Conservation (phyloP, 1,140 invertebrate genomes). For the Thaumatotibia leucotreta region DNA sequence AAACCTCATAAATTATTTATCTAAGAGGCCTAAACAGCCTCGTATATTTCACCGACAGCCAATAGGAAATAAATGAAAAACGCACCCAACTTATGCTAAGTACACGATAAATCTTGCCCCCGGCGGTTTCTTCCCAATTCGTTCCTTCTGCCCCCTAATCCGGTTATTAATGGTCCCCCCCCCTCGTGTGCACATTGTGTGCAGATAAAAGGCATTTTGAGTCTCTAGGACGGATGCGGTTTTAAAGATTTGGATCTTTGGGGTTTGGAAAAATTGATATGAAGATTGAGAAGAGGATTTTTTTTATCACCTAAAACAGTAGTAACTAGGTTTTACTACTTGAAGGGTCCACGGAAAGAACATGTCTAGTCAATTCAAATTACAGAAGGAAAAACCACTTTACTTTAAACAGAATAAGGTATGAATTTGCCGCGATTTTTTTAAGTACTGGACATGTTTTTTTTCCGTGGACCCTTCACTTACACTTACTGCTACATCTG, state of each 20-base stretch:
- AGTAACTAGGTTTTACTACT: too few relatives aligned
- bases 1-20: not conserved
- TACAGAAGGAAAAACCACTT: too few relatives aligned
- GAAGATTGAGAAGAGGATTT: not conserved
- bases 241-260: not conserved
- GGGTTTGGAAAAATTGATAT: too few relatives aligned
- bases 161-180: constrained; percentile 68
- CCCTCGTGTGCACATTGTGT: constrained; percentile 46
- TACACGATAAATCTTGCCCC: constrained; percentile 60
- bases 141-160: constrained; percentile 64
- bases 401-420: too few relatives aligned
- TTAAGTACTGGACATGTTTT: too few relatives aligned
- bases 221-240: not conserved
- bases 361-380: too few relatives aligned
- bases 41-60: constrained; percentile 17
- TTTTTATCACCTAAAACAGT: too few relatives aligned
- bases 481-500: too few relatives aligned
- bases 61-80: constrained; percentile 61
- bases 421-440: too few relatives aligned
- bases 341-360: too few relatives aligned
- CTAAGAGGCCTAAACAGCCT: not conserved
- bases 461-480: too few relatives aligned
- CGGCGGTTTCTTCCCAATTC: constrained; percentile 59
- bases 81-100: constrained; percentile 67
- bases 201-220: constrained; percentile 31